phyloP scores from a whole-genome alignment of 2,113 vertebrate genomes.

The Silurus asotus region DNA sequence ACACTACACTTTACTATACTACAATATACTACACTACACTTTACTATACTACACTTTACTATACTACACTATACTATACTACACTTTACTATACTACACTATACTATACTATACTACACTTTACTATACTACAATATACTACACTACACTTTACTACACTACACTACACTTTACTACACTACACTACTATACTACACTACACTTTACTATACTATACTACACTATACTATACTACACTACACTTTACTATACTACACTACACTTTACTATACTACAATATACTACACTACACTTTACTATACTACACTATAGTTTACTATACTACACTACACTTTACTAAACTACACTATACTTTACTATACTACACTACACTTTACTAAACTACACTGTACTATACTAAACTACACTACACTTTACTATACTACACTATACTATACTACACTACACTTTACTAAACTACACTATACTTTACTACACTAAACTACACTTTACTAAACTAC shows the following conservation, averaged over 20 bases:
- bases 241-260: too few relatives aligned
- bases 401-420: too few relatives aligned
- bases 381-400: too few relatives aligned
- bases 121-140: neutral
- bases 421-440: too few relatives aligned
- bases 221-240: neutral
- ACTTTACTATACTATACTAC: neutral
- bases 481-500: neutral
- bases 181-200: neutral
- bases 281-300: too few relatives aligned
- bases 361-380: too few relatives aligned
- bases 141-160: too few relatives aligned
- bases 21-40: neutral
- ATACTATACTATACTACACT: neutral
- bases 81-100: neutral
- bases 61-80: neutral
- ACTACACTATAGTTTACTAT: too few relatives aligned
- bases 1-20: neutral
- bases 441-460: neutral
- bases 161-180: neutral
- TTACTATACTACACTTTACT: neutral
- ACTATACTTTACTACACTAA: neutral
- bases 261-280: too few relatives aligned
- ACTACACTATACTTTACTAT: too few relatives aligned
- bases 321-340: too few relatives aligned